A percentile compares a stretch with the other conserved stretches of the same genome.
phyloP scores from a whole-genome alignment of 2,888 invertebrate species.

The Agonopterix subpropinquella region DNA sequence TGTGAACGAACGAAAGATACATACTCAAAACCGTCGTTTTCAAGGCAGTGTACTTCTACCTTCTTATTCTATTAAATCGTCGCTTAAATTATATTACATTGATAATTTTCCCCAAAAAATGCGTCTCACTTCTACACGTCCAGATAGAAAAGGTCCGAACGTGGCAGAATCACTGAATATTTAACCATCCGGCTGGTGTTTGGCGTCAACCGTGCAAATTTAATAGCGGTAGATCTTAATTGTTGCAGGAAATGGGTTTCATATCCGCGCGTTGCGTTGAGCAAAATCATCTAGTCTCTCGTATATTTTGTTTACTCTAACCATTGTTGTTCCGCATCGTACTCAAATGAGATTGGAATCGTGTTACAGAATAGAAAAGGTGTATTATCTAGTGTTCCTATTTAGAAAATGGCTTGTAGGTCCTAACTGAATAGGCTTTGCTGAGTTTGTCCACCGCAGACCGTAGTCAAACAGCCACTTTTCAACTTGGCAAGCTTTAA shows the following conservation, averaged over 20 bases:
- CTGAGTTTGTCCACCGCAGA: too few species aligned
- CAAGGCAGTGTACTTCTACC: too few species aligned
- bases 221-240: conserved; percentile 33
- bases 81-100: neutral
- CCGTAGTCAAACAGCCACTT: too few species aligned
- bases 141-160: neutral
- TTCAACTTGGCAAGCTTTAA: too few species aligned
- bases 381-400: neutral
- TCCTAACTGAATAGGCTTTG: too few species aligned
- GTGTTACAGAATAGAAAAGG: neutral
- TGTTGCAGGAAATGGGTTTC: conserved; percentile 32
- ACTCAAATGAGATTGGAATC: neutral
- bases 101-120: neutral
- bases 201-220: conserved; percentile 29
- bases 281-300: conserved; percentile 4
- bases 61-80: too few species aligned
- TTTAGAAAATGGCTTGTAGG: too few species aligned
- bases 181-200: conserved; percentile 1
- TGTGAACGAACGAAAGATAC: too few species aligned
- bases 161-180: conserved; percentile 1
- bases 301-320: conserved; percentile 3
- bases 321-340: neutral
- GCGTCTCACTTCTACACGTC: neutral
- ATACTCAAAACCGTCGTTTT: too few species aligned
- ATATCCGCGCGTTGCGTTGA: conserved; percentile 14